Evolutionary conservation across 2,113 vertebrate genomes (phyloP).

Genomic region (Odontophorus gujanensis): DNA sequence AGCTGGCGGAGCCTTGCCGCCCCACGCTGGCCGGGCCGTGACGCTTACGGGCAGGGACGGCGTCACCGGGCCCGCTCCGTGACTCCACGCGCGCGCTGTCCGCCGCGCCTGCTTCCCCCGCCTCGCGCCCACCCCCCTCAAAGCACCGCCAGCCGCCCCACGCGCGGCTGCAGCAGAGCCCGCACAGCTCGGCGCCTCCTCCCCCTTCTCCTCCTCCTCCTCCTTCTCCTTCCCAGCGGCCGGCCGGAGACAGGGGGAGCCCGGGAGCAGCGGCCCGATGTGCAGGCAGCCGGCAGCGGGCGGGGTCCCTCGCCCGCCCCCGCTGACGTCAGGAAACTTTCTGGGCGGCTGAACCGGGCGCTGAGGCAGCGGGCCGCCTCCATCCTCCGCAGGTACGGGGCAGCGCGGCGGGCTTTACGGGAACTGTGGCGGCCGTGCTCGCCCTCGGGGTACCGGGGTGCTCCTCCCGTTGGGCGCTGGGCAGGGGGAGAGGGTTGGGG

Average conservation of each 20-base stretch:
- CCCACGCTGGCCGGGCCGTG: accelerated
- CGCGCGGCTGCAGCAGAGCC: not conserved
- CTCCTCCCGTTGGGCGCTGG: not conserved
- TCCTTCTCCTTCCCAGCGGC: not conserved
- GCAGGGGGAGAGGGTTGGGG: not conserved
- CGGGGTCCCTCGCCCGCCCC: not conserved
- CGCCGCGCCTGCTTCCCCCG: accelerated
- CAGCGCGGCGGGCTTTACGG: not conserved
- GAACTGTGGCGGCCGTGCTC: not conserved
- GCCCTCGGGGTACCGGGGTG: no score
- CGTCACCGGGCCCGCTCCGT: not conserved
- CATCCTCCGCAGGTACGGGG: not conserved
- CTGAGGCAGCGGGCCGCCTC: not conserved
- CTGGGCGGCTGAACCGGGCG: not conserved
- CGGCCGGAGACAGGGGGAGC: conserved; percentile 33
- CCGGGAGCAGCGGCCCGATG: conserved; percentile 4
- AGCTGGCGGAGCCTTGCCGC: not conserved
- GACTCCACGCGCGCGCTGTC: accelerated
- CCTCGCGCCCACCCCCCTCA: not conserved
- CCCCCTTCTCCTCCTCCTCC: no score
- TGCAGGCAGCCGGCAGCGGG: not conserved
- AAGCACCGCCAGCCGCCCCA: no score
- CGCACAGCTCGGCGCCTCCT: not conserved
- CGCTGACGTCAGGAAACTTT: conserved; percentile 73
- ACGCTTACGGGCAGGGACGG: no score